Base-by-base conservation (phyloP, 2,113 vertebrate species). In the Pygoscelis adeliae region DNA sequence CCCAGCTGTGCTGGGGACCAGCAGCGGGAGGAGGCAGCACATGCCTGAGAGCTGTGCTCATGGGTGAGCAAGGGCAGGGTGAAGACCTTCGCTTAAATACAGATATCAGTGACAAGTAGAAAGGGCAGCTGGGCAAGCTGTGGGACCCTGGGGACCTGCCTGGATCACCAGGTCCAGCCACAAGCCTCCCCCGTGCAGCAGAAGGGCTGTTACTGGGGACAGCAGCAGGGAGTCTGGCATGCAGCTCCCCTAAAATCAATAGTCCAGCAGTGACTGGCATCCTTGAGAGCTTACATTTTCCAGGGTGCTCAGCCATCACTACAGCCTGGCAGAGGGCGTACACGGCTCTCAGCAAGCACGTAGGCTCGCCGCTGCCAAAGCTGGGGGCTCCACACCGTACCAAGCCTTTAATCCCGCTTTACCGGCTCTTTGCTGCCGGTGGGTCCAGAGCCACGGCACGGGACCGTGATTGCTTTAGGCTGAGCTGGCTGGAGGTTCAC, bases 51-150 rank as follows among this genome's bases (percentile, higher is more conserved):
- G n/a, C n/a, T 38, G 18, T 15, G 26, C 44, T 65, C 3, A 2
- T 3, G 40, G 46, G 13, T 4, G 4, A 36, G 40, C 44, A 19
- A 47, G 30, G 17, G 0, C 0, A 12, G 15, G 30, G 22, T 27
- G n/a, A 30, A 62, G 74, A 17, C 62, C 53, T 69, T 50, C 56
- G 20, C 34, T 38, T 69, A 70, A 44, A 52, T 49, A 22, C 46
- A 61, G 23, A 6, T 12, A 18, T 19, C 23, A 38, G 55, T 32
- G 42, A 15, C n/a, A 38, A 76, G 14, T 16, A 5, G 7, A 8
- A 58, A 58, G 78, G 55, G 69, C 62, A 58, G 23, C 4, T 2
- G 56, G 62, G 9, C 69, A 69, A 86, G 49, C 42, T 70, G 53
- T n/a, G 27, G 49, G 49, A 70, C 52, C 61, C 36, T 13, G 8